Base-by-base conservation (phyloP, 1,140 invertebrate species). In the Brachionus plicatilis region DNA sequence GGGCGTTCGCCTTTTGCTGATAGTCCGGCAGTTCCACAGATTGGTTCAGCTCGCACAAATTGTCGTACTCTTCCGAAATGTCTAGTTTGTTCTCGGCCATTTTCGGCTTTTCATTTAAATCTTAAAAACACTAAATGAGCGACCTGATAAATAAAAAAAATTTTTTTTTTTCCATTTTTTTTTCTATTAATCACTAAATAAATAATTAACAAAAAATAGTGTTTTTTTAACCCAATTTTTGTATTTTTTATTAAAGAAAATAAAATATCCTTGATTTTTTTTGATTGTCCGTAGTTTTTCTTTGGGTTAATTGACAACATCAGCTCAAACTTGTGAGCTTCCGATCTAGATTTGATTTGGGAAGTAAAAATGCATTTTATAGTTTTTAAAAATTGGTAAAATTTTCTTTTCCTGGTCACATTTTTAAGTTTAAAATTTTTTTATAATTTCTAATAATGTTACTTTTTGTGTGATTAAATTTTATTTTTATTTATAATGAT, bases 181-280 rank as follows among this genome's bases (percentile, higher is more conserved):
- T 75, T 47, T 75, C 2, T 33, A 24, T 68, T 68, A 68, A 68
- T 68, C 66, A 24, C 33, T 33, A 68, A 68, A 68, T 68, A 68
- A 68, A 68, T 37, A 68, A 68, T 68, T 68, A 14, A 20, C n/a
- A 60, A 60, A 60, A 20, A 43, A 43, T 17, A 41, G 20, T 75
- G 70, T 75, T 75, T 75, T 75, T 75, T 75, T 75, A 75, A 75
- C 70, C 70, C 20, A 75, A 43, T 75, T 75, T 75, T 33, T 68
- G 2, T 29, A 29, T 37, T 37, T 6, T 37, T 33, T 33, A n/a
- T 37, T 17, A 17, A 20, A 14, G 8, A 20, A 56, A 56, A 56
- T n/a, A 8, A 43, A 75, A 75, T 43, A 75, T 75, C 33, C 41
- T 75, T 75, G 70, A 45, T 37, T 41, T 4, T 70, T 41, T 60